A percentile compares a stretch with the other conserved stretches of the same genome.
Conservation (phyloP, 2,888 invertebrate species). For the Drosophila quasianomalipes region DNA sequence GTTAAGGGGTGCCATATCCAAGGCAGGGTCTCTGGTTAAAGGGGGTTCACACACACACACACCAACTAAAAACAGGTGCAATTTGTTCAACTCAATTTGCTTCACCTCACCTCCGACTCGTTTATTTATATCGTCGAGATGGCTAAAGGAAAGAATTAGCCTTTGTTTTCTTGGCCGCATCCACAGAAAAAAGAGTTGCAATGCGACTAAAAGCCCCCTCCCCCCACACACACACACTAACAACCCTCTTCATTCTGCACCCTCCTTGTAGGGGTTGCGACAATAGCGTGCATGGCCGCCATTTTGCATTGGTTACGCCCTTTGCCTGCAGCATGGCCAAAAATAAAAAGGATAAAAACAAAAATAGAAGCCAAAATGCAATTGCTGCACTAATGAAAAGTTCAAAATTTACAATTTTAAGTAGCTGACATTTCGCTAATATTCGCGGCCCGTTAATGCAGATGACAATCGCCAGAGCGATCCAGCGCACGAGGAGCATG, state of each 20-base stretch:
- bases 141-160: conserved; percentile 46
- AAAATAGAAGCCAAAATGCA: conserved; percentile 46
- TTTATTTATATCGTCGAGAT: conserved; percentile 52
- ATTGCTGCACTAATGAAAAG: conserved; percentile 59
- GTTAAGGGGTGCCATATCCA: conserved; percentile 39
- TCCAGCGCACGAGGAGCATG: conserved; percentile 29
- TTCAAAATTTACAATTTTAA: conserved; percentile 75
- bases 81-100: conserved; percentile 78
- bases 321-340: conserved; percentile 20
- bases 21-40: not conserved
- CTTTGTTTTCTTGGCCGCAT: conserved; percentile 25
- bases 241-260: not conserved
- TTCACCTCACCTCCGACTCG: conserved; percentile 48
- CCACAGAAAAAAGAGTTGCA: conserved; percentile 23
- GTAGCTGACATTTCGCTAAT: conserved; percentile 67
- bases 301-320: conserved; percentile 48
- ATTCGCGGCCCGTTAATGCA: conserved; percentile 38
- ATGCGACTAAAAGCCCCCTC: conserved; percentile 16
- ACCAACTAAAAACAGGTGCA: conserved; percentile 63
- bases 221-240: not conserved
- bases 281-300: conserved; percentile 57
- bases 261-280: not conserved
- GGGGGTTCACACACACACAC: conserved; percentile 23
- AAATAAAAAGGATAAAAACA: conserved; percentile 17
- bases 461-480: conserved; percentile 27